Base-by-base conservation (phyloP, 2,113 vertebrate genomes). In the Siniperca chuatsi region DNA sequence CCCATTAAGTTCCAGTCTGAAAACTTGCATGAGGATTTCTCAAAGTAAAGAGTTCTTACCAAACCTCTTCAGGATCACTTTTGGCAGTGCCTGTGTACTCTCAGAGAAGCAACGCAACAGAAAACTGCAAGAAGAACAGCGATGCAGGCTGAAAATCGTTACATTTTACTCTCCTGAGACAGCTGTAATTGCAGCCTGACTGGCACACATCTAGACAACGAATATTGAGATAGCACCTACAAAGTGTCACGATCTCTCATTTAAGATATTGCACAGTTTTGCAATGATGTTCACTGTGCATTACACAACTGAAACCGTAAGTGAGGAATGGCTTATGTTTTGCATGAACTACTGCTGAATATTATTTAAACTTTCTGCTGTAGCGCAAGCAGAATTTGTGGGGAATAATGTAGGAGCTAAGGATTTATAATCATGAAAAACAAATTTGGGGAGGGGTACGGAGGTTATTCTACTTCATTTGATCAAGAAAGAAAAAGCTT, bases 121-220 rank as follows among this genome's bases (percentile, higher is more conserved):
- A 76, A 58, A 75, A 35, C 54, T 64, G 58, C 60, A 77, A 12
- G 10, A 57, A 61, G 8, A 79, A 66, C 21, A 73, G 12, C 16
- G 58, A 61, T 33, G 42, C 81, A 23, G 67, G 69, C 67, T 79
- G 68, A 61, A 78, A 50, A 76, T 69, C 44, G 37, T 1, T 23
- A 35, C 57, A 37, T 83, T 60, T 60, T 20, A 78, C 25, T 86
- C 79, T 78, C 58, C 35, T 29, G 79, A 67, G 69, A 90, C 57
- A 42, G 67, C 60, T 68, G 60, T 80, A 83, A 91, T 88, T 89
- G 66, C 75, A 77, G 46, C 46, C 79, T 78, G 75, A 23, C 54
- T 44, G 48, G 68, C 75, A 84, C 54, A 76, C 52, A 74, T 84
- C 46, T 52, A 72, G 48, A 57, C 18, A 25, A 55, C 40, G 37